These are phyloP conservation scores for Mormyrus proboscirostris DNA, from an alignment of 2,797 vertebrate genomes.

Conservation along the genomic window DNA sequence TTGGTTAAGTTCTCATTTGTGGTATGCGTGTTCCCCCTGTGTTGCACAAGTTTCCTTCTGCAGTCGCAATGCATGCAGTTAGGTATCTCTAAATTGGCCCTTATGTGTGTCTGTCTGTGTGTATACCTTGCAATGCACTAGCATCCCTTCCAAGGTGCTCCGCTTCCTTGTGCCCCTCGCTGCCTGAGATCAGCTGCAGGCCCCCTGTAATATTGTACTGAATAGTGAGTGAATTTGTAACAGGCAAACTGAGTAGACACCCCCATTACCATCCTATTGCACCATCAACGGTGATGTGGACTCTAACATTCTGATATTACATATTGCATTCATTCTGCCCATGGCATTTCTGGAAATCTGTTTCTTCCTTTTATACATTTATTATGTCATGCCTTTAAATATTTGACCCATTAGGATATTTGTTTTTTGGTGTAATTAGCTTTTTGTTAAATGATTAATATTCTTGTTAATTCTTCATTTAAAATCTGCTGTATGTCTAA, in stretches of 20 bases:
- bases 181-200: background rate
- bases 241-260: background rate
- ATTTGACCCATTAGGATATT: slow-evolving; percentile 1
- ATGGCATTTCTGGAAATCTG: background rate
- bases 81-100: background rate
- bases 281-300: background rate
- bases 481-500: background rate
- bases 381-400: background rate
- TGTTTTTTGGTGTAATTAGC: background rate
- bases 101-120: background rate
- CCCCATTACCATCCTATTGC: background rate
- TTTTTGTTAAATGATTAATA: background rate
- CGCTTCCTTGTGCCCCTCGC: background rate
- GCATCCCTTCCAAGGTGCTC: background rate
- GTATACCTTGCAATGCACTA: background rate
- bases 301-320: background rate
- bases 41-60: background rate
- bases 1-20: background rate
- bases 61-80: background rate
- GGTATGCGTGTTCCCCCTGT: background rate
- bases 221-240: background rate
- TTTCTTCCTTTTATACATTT: background rate
- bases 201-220: background rate
- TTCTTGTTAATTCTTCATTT: background rate
- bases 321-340: background rate